These are phyloP conservation scores for Nematopogon swammerdamellus DNA, from an alignment of 2,888 invertebrate species.

Conservation along the genomic window DNA sequence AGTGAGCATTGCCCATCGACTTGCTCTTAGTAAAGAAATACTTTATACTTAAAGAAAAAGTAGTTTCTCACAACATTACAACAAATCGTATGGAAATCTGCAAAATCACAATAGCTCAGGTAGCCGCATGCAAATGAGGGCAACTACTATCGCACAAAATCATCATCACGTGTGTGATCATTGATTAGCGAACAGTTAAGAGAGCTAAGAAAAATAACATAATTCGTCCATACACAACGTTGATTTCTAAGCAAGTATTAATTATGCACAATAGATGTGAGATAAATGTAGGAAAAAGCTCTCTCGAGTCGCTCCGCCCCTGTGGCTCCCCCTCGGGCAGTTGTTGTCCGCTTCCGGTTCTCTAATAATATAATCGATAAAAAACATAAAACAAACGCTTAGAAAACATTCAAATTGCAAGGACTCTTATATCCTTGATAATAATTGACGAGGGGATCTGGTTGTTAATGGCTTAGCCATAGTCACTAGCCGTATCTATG, in stretches of 20 bases:
- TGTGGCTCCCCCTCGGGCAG: background rate
- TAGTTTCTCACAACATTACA: background rate
- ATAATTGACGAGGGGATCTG: too few species aligned
- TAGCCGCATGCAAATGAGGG: background rate
- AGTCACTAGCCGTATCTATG: too few species aligned
- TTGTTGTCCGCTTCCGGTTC: too few species aligned
- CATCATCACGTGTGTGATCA: background rate
- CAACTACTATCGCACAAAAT: background rate
- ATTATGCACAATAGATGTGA: background rate
- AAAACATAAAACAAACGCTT: too few species aligned
- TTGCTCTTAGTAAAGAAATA: too few species aligned
- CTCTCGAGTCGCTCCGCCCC: background rate
- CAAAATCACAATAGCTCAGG: background rate
- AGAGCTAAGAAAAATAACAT: background rate
- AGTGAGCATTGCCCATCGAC: too few species aligned
- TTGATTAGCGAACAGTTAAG: background rate
- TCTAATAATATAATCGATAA: too few species aligned
- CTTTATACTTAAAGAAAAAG: too few species aligned
- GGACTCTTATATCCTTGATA: too few species aligned
- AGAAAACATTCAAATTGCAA: too few species aligned
- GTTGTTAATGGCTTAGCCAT: too few species aligned
- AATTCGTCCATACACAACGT: background rate
- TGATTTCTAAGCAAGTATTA: background rate
- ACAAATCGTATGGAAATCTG: background rate
- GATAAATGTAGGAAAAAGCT: background rate